Evolutionary conservation across 2,888 invertebrate species (phyloP), one percentile per base, ranked within the genome.

Genomic region (Microchrysa polita): DNA sequence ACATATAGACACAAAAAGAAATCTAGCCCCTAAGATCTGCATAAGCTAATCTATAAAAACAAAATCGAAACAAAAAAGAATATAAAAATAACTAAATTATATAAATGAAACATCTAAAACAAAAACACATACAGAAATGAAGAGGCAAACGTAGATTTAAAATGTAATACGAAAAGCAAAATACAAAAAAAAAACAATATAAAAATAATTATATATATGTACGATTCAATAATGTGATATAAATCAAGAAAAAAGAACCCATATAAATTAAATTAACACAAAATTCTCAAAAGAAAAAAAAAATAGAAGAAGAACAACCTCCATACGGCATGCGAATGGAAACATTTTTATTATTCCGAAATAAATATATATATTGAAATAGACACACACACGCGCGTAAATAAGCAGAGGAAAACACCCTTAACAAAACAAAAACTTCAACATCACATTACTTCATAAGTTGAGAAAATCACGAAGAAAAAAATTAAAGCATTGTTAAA

Each of bases 201-300:
- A 34, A 34, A 34, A 5, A 34, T 34, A 48, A 48, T n/a, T n/a
- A n/a, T n/a, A n/a, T n/a, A n/a, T n/a, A n/a, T 48, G 20, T 65
- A 65, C 65, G 65, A 65, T 65, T 65, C 65, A 65, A 65, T 65
- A 44, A 65, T 65, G 65, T 65, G 65, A 65, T 65, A 65, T 34
- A 34, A 34, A 34, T 2, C 27, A 34, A 34, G 27, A 34, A 34
- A 34, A n/a, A n/a, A n/a, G n/a, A n/a, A 34, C 27, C 27, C 27
- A 34, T 2, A 34, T 34, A 34, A 34, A 34, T 34, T 34, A 34
- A 34, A 34, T 34, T 34, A 34, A 34, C 2, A 34, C n/a, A 34
- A 34, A 34, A 34, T 34, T 34, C 27, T 34, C 27, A 34, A 34
- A 44, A 48, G 44, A 61, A 40, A 34, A 34, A 44, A 48, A 65